These are phyloP conservation scores for Phataginus tricuspis DNA, from an alignment of 2,797 vertebrate genomes.

Conservation along the genomic window DNA sequence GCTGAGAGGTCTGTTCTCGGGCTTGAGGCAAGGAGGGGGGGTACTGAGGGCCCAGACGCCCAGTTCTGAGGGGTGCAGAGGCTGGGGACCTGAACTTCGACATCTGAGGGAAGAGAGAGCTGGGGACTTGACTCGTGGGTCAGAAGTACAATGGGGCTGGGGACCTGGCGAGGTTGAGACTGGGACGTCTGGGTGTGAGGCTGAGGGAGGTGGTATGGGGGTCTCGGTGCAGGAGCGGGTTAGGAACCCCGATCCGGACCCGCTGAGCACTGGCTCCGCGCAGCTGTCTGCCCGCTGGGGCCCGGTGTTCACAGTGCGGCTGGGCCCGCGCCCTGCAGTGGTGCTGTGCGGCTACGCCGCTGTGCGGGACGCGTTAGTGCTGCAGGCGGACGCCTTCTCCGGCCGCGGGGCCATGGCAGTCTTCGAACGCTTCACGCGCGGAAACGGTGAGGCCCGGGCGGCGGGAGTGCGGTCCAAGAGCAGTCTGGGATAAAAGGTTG, in stretches of 20 bases:
- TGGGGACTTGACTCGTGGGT: not conserved
- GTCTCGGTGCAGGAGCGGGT: not conserved
- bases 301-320: slow-evolving; percentile 84
- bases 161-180: not conserved
- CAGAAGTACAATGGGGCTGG: not conserved
- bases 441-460: slow-evolving; percentile 42
- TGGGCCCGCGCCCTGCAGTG: slow-evolving; percentile 83
- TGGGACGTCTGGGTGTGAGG: not conserved
- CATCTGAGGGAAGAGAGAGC: not conserved
- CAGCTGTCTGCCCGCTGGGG: slow-evolving; percentile 85
- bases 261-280: not conserved
- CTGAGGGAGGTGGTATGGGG: not conserved
- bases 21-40: not conserved
- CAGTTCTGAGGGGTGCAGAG: not conserved
- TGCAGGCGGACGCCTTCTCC: slow-evolving; percentile 84
- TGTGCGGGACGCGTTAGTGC: slow-evolving; percentile 86
- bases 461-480: not conserved
- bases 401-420: slow-evolving; percentile 58
- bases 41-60: not conserved
- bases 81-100: not conserved
- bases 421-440: slow-evolving; percentile 55
- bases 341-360: slow-evolving; percentile 83
- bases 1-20: not conserved
- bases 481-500: too few species aligned
- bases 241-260: too few species aligned